These are phyloP conservation scores for Podocnemis expansa DNA, from an alignment of 2,113 vertebrate genomes.

Conservation along the genomic window DNA sequence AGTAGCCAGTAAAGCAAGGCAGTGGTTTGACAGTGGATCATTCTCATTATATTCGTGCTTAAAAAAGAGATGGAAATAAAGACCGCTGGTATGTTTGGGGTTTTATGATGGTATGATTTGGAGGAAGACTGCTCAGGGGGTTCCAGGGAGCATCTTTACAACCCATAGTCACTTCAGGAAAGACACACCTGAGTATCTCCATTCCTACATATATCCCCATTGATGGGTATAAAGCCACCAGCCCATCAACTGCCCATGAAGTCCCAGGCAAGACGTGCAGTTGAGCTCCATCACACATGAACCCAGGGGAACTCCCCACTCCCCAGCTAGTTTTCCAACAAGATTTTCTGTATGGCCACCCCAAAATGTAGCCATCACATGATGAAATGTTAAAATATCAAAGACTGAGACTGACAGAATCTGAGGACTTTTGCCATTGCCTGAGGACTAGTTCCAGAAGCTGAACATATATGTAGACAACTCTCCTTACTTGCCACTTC, in stretches of 20 bases:
- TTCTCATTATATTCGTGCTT: neutral
- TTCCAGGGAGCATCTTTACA: neutral
- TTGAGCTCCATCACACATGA: neutral
- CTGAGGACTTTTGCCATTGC: neutral
- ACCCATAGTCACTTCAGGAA: neutral
- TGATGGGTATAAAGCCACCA: neutral
- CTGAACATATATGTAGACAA: accelerated
- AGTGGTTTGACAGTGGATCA: neutral
- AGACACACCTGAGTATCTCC: neutral
- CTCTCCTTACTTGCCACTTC: neutral
- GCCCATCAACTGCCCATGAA: accelerated
- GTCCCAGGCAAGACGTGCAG: neutral
- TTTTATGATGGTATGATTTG: accelerated
- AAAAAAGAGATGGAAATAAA: neutral
- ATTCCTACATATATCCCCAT: neutral
- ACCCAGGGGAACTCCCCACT: neutral
- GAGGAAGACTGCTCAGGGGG: neutral
- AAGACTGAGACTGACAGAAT: neutral
- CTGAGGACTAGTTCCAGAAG: neutral
- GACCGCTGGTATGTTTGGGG: neutral
- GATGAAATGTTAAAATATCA: neutral
- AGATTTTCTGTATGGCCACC: neutral
- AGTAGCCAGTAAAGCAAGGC: neutral
- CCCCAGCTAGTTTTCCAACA: neutral
- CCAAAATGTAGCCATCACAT: neutral